These are phyloP conservation scores for Phacellophora camtschatica DNA, from an alignment of 30 jellyfish, hydroid and myxozoan genomes.

Conservation along the genomic window DNA sequence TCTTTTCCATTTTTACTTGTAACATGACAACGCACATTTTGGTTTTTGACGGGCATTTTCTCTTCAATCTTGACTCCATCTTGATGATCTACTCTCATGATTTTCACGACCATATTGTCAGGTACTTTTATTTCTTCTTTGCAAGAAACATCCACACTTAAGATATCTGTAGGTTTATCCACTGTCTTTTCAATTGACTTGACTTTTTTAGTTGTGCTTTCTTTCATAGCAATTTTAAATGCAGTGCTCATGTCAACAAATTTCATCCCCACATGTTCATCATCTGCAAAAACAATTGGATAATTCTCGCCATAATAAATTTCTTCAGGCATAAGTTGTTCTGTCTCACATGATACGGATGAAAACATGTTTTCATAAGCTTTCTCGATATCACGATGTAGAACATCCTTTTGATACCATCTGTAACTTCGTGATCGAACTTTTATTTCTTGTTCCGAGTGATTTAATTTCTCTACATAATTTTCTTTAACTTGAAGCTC, in stretches of 20 bases:
- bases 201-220: not conserved
- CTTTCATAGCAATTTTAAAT: slow-evolving; percentile 48
- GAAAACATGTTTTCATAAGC: slow-evolving; percentile 14
- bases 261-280: slow-evolving; percentile 33
- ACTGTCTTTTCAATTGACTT: not conserved
- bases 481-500: no score
- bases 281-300: slow-evolving; percentile 58
- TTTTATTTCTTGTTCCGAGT: not conserved
- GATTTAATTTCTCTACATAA: no score
- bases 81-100: not conserved
- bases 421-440: slow-evolving; percentile 46
- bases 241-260: slow-evolving; percentile 73
- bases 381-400: slow-evolving; percentile 48
- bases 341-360: slow-evolving; percentile 51
- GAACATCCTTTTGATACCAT: slow-evolving; percentile 21
- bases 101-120: not conserved
- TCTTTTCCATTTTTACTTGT: not conserved
- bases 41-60: not conserved
- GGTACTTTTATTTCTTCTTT: not conserved
- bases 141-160: not conserved
- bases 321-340: slow-evolving; percentile 38
- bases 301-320: slow-evolving; percentile 43
- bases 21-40: not conserved
- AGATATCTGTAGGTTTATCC: not conserved
- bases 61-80: not conserved